Conservation (phyloP, 2,888 invertebrate genomes). For the Meganola albula region DNA sequence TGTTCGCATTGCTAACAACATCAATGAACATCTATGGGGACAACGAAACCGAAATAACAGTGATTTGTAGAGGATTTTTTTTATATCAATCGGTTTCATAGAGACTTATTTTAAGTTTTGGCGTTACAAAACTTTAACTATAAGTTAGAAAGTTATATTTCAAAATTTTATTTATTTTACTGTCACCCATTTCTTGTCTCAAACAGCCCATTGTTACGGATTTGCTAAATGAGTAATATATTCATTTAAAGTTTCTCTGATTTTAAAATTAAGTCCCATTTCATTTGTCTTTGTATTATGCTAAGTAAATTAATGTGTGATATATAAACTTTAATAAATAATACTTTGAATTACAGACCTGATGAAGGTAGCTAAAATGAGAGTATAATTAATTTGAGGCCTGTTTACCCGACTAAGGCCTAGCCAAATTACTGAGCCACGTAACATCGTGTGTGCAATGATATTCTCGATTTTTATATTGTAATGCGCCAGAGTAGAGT, state of each 20-base stretch:
- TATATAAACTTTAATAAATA: constrained; percentile 51
- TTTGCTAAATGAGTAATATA: constrained; percentile 51
- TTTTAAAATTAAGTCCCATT: constrained; percentile 30
- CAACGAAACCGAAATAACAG: constrained; percentile 35
- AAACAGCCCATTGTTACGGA: constrained; percentile 46
- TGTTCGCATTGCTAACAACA: constrained; percentile 70
- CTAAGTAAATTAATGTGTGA: constrained; percentile 70
- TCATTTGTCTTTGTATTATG: constrained; percentile 32
- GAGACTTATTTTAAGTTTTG: constrained; percentile 77
- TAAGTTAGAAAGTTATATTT: constrained; percentile 73
- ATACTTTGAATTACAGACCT: constrained; percentile 56
- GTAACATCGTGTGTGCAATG: too few species aligned
- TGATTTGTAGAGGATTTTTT: too few species aligned
- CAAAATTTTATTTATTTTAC: constrained; percentile 65
- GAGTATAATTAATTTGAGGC: constrained; percentile 30
- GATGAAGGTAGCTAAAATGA: constrained; percentile 66
- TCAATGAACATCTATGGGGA: constrained; percentile 55
- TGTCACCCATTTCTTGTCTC: constrained; percentile 53
- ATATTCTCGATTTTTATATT: constrained; percentile 7
- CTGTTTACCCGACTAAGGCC: constrained; percentile 21
- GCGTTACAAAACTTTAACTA: constrained; percentile 75
- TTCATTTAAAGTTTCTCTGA: constrained; percentile 37
- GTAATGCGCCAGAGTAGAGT: constrained; percentile 11
- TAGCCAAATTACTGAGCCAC: too few species aligned
- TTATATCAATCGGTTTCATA: constrained; percentile 53